Conservation (phyloP, 2,113 vertebrate species). For the Platichthys flesus region DNA sequence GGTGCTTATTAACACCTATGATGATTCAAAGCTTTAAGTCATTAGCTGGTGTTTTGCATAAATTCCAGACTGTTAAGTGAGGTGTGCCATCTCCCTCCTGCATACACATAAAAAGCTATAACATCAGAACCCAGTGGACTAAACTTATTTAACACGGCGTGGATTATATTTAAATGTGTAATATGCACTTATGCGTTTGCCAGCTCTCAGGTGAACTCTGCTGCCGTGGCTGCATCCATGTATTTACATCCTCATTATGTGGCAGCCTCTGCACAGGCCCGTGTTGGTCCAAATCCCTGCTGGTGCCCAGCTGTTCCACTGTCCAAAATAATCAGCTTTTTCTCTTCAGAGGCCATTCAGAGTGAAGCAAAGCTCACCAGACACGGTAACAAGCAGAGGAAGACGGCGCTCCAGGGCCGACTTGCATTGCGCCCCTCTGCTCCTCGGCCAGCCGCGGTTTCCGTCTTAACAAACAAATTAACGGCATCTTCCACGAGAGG, state of each 20-base stretch:
- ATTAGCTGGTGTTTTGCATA: too few relatives aligned
- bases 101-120: background rate
- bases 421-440: slow-evolving; percentile 48
- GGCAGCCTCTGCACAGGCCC: slow-evolving; percentile 2
- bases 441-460: slow-evolving; percentile 22
- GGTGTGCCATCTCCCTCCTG: background rate
- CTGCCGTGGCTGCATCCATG: slow-evolving; percentile 5
- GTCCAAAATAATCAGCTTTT: slow-evolving; percentile 46
- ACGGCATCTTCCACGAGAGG: slow-evolving; percentile 47
- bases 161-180: slow-evolving; percentile 4
- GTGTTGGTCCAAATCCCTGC: slow-evolving; percentile 23
- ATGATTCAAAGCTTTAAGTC: too few relatives aligned
- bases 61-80: background rate
- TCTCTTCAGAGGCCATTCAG: slow-evolving; percentile 26
- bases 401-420: slow-evolving; percentile 31
- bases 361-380: slow-evolving; percentile 11
- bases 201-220: too few relatives aligned
- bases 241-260: slow-evolving; percentile 43
- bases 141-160: slow-evolving; percentile 4
- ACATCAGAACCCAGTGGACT: background rate
- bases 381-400: slow-evolving; percentile 34
- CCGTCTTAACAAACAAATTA: slow-evolving; percentile 48
- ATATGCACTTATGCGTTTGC: background rate
- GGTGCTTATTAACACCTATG: too few relatives aligned
- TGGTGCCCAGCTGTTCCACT: slow-evolving; percentile 22